Percentiles rank a stretch among this genome's conserved stretches.
Conservation (phyloP, 2,797 vertebrate species). For the Leucoraja ocellata region DNA sequence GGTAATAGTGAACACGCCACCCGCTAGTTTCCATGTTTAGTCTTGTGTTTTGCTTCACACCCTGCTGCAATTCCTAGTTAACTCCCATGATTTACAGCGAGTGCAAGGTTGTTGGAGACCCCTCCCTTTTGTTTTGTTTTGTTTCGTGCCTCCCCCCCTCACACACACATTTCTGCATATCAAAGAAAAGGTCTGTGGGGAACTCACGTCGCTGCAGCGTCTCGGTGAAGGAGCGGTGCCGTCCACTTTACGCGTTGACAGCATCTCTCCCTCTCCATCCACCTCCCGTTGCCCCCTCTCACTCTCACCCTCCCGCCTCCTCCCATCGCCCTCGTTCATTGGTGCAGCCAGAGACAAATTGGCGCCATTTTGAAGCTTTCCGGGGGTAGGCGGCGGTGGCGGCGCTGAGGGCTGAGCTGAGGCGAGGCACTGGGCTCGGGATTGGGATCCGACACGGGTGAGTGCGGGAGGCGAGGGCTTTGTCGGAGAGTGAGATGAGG, state of each 20-base stretch:
- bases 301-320: neutral
- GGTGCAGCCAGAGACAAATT: conserved; percentile 68
- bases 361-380: conserved; percentile 96
- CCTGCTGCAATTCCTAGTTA: neutral
- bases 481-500: conserved; percentile 52
- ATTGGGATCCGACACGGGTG: conserved; percentile 57
- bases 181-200: neutral
- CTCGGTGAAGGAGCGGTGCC: neutral
- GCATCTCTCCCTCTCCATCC: neutral
- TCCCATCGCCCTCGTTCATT: conserved; percentile 58
- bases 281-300: neutral
- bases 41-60: neutral
- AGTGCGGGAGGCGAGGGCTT: conserved; percentile 62
- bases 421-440: conserved; percentile 45
- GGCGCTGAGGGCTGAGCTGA: too few species aligned
- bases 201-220: neutral
- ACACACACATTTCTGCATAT: neutral
- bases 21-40: neutral
- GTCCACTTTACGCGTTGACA: neutral
- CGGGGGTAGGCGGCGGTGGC: conserved; percentile 61
- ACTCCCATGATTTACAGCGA: neutral
- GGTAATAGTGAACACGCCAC: neutral
- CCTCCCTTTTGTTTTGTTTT: too few species aligned
- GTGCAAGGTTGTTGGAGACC: neutral
- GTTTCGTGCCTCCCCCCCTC: neutral